phyloP scores from a whole-genome alignment of 2,888 invertebrate genomes.

The Pachydiplax longipennis region DNA sequence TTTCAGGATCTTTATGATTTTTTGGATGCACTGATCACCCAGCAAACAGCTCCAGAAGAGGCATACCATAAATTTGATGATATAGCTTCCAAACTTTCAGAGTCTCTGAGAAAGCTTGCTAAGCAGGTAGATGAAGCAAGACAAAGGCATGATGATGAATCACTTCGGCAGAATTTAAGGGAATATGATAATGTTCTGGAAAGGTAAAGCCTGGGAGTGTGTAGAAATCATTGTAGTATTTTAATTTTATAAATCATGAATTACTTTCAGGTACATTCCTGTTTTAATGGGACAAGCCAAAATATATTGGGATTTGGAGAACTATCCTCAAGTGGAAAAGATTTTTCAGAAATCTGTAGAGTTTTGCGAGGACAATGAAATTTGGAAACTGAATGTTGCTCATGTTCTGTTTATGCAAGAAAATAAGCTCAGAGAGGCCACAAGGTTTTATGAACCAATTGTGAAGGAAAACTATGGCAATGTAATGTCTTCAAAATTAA shows the following conservation, averaged over 20 bases:
- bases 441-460: slow-evolving; percentile 97
- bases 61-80: slow-evolving; percentile 96
- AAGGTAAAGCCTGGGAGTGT: slow-evolving; percentile 58
- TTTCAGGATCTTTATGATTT: slow-evolving; percentile 89
- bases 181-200: slow-evolving; percentile 92
- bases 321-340: slow-evolving; percentile 95
- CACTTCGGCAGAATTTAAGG: slow-evolving; percentile 85
- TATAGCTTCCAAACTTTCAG: slow-evolving; percentile 89
- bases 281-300: slow-evolving; percentile 99
- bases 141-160: slow-evolving; percentile 82
- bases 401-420: slow-evolving; percentile 99
- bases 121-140: slow-evolving; percentile 94
- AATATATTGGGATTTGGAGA: slow-evolving; percentile 97
- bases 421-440: slow-evolving; percentile 96
- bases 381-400: slow-evolving; percentile 97
- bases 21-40: slow-evolving; percentile 94
- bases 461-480: slow-evolving; percentile 94
- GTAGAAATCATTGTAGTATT: neutral
- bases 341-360: slow-evolving; percentile 97
- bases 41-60: slow-evolving; percentile 95
- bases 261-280: slow-evolving; percentile 79
- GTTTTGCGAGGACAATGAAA: slow-evolving; percentile 96
- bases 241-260: slow-evolving; percentile 12
- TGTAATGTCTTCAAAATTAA: slow-evolving; percentile 57
- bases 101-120: slow-evolving; percentile 86